A percentile compares a stretch with the other conserved stretches of the same genome.
Evolutionary conservation across 2,113 vertebrate species (phyloP).

Genomic region (Cathartes aura): DNA sequence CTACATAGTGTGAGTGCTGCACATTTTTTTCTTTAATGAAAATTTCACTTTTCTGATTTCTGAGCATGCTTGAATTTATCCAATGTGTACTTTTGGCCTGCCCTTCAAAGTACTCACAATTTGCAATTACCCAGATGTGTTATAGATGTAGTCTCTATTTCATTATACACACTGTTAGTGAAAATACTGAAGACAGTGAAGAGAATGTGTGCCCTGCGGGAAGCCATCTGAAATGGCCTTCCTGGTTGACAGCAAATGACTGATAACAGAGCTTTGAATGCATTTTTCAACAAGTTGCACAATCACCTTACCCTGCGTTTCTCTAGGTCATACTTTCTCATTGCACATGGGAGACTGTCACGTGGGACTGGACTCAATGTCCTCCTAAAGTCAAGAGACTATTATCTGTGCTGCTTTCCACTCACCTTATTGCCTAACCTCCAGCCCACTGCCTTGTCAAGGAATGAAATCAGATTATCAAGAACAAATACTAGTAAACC

Average conservation of each 20-base stretch:
- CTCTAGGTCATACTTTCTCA: background rate
- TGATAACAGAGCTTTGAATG: background rate
- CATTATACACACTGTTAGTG: background rate
- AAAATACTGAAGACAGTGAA: background rate
- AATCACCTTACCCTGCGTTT: background rate
- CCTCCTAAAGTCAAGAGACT: background rate
- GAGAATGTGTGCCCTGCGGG: rapidly evolving
- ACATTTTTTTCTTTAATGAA: background rate
- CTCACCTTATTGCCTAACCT: background rate
- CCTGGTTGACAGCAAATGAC: background rate
- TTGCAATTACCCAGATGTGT: background rate
- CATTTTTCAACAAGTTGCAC: background rate
- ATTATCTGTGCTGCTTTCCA: background rate
- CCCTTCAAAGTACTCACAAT: background rate
- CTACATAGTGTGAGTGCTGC: background rate
- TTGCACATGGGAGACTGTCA: background rate
- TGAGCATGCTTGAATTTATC: background rate
- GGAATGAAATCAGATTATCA: background rate
- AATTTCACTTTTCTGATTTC: background rate
- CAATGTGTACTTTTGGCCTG: background rate
- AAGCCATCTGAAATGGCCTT: background rate
- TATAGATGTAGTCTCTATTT: background rate
- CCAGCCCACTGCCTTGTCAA: background rate
- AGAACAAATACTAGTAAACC: background rate
- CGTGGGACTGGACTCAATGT: rapidly evolving